Percentiles rank a stretch among this genome's conserved stretches.
phyloP scores from a whole-genome alignment of 2,797 vertebrate species.

The Neosilurus hyrtlii region DNA sequence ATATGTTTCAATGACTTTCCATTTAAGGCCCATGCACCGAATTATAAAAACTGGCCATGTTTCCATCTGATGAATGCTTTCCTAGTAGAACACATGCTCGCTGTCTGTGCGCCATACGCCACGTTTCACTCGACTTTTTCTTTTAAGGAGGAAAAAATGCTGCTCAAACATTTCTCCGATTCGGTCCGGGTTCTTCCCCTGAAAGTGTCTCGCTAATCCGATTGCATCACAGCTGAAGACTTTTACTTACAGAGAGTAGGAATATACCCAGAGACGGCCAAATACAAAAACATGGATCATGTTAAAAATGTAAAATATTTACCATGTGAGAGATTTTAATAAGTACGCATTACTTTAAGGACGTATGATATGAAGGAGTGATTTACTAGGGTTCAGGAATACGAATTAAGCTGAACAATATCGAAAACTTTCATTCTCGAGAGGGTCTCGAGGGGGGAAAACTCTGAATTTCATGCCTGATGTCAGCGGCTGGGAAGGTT shows the following conservation, averaged over 20 bases:
- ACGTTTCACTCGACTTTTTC: slow-evolving; percentile 24
- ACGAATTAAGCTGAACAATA: slow-evolving; percentile 1
- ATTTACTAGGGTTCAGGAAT: slow-evolving; percentile 3
- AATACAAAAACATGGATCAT: neutral
- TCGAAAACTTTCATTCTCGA: slow-evolving; percentile 13
- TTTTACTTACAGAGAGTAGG: neutral
- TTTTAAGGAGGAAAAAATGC: slow-evolving; percentile 11
- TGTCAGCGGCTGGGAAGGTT: slow-evolving; percentile 32
- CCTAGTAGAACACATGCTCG: neutral
- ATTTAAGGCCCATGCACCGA: slow-evolving; percentile 6
- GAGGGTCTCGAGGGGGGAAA: neutral
- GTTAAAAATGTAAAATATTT: neutral
- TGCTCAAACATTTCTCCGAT: slow-evolving; percentile 7
- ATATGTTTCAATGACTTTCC: slow-evolving; percentile 6
- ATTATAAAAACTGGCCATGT: slow-evolving; percentile 24
- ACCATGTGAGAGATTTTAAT: neutral
- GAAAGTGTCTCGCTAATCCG: slow-evolving; percentile 10
- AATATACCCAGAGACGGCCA: neutral
- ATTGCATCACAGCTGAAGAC: slow-evolving; percentile 4
- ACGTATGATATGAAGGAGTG: neutral
- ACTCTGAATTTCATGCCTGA: slow-evolving; percentile 31
- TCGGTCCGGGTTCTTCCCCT: neutral
- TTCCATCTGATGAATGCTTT: slow-evolving; percentile 40
- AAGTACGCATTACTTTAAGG: neutral
- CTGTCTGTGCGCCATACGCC: slow-evolving; percentile 24